These are phyloP conservation scores for Tragelaphus strepsiceros DNA, from an alignment of 2,113 vertebrate species.

Conservation along the genomic window DNA sequence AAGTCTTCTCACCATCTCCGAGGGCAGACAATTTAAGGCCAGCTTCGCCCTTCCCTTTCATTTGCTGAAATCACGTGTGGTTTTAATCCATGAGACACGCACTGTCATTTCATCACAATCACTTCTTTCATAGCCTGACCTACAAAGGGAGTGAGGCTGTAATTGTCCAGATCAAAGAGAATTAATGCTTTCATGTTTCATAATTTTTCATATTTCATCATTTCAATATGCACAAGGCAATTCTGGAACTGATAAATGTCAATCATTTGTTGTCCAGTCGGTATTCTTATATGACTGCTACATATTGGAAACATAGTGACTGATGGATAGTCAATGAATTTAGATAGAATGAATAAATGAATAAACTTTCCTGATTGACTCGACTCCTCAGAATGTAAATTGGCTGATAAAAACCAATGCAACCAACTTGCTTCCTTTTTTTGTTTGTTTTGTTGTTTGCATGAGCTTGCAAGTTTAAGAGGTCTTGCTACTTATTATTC, in stretches of 20 bases:
- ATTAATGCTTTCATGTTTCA: background rate
- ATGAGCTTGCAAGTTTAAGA: background rate
- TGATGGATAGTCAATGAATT: background rate
- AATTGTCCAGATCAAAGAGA: background rate
- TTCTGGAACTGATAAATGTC: background rate
- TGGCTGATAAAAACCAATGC: background rate
- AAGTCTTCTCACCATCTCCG: background rate
- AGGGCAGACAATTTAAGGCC: background rate
- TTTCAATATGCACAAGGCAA: background rate
- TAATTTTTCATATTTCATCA: background rate
- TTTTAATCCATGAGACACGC: background rate
- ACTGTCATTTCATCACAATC: background rate
- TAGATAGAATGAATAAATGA: background rate
- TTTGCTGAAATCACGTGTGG: background rate
- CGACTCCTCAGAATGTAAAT: background rate
- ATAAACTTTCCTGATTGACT: background rate
- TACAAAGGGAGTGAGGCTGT: background rate
- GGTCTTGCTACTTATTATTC: background rate
- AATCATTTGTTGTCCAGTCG: background rate
- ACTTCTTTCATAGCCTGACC: background rate
- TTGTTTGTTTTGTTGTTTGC: background rate
- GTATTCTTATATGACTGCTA: background rate
- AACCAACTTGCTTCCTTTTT: background rate
- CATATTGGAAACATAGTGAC: background rate
- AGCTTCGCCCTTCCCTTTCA: background rate